Percentiles rank a stretch among this genome's conserved stretches.
Evolutionary conservation across 2,888 invertebrate species (phyloP).

Genomic region (Panopea generosa): DNA sequence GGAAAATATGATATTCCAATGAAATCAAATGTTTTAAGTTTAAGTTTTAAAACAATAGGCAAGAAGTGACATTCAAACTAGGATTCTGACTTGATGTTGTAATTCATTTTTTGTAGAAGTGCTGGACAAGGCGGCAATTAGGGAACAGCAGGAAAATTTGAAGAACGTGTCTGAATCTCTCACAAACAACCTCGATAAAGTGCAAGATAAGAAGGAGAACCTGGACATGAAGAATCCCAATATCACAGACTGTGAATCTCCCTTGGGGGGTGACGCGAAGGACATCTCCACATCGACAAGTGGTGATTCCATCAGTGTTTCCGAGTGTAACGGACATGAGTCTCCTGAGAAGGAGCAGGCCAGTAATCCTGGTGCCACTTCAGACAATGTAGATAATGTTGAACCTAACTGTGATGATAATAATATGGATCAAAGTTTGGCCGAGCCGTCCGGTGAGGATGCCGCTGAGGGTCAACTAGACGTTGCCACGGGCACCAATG

Average conservation of each 20-base stretch:
- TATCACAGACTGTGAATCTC: slow-evolving; percentile 64
- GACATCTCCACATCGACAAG: slow-evolving; percentile 52
- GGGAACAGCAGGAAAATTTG: slow-evolving; percentile 59
- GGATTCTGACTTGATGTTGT: no score
- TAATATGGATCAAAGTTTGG: slow-evolving; percentile 55
- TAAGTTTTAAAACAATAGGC: no score
- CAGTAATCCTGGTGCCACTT: slow-evolving; percentile 17
- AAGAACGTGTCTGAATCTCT: slow-evolving; percentile 63
- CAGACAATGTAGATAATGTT: slow-evolving; percentile 25
- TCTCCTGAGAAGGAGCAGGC: slow-evolving; percentile 62
- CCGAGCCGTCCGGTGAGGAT: slow-evolving; percentile 32
- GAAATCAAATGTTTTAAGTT: no score
- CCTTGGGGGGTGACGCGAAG: slow-evolving; percentile 34
- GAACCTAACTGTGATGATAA: slow-evolving; percentile 60
- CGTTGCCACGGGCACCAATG: background rate
- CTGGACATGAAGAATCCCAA: slow-evolving; percentile 56
- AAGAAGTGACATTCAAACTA: no score
- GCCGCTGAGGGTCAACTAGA: slow-evolving; percentile 4
- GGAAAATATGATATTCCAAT: no score
- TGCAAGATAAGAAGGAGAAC: slow-evolving; percentile 56
- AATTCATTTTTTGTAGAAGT: slow-evolving; percentile 42
- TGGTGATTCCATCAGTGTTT: slow-evolving; percentile 54
- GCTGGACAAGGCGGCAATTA: slow-evolving; percentile 37
- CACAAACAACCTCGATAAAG: slow-evolving; percentile 52
- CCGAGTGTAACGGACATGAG: slow-evolving; percentile 75